These are phyloP conservation scores for Aix galericulata DNA, from an alignment of 2,113 vertebrate genomes.

Conservation along the genomic window DNA sequence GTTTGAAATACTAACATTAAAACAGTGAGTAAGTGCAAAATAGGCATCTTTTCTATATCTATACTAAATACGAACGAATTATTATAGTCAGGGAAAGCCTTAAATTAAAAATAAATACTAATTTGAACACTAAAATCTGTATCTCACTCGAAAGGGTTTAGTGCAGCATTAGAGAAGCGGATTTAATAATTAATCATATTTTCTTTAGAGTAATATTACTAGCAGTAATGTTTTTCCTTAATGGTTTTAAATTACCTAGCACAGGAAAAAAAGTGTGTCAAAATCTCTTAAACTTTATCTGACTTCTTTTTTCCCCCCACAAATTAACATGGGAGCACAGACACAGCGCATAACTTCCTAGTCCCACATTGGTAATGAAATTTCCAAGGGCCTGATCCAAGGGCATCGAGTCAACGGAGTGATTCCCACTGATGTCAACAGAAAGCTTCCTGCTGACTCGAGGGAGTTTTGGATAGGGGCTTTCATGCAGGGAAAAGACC, in stretches of 20 bases:
- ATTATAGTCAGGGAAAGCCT: neutral
- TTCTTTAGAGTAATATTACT: slow-evolving; percentile 48
- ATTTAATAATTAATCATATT: slow-evolving; percentile 62
- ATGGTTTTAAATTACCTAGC: slow-evolving; percentile 45
- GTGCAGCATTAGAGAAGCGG: slow-evolving; percentile 3
- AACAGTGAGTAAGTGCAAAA: neutral
- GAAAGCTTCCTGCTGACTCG: neutral
- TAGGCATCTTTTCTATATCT: neutral
- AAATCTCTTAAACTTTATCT: slow-evolving; percentile 7
- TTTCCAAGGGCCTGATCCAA: slow-evolving; percentile 15
- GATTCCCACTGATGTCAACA: neutral
- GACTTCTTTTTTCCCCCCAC: neutral
- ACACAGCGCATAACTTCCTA: neutral
- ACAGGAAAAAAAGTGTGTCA: neutral
- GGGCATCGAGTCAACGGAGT: neutral
- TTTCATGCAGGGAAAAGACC: neutral
- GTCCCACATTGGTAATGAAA: neutral
- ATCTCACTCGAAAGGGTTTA: slow-evolving; percentile 3
- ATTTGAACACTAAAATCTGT: neutral
- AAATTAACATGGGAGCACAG: neutral
- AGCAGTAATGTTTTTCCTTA: slow-evolving; percentile 34
- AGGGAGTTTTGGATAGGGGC: neutral
- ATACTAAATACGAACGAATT: neutral
- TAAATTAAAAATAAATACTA: slow-evolving; percentile 9
- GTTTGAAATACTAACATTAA: neutral